A percentile compares a stretch with the other conserved stretches of the same genome.
phyloP scores from a whole-genome alignment of 1,140 invertebrate species.

The Chionoecetes opilio region DNA sequence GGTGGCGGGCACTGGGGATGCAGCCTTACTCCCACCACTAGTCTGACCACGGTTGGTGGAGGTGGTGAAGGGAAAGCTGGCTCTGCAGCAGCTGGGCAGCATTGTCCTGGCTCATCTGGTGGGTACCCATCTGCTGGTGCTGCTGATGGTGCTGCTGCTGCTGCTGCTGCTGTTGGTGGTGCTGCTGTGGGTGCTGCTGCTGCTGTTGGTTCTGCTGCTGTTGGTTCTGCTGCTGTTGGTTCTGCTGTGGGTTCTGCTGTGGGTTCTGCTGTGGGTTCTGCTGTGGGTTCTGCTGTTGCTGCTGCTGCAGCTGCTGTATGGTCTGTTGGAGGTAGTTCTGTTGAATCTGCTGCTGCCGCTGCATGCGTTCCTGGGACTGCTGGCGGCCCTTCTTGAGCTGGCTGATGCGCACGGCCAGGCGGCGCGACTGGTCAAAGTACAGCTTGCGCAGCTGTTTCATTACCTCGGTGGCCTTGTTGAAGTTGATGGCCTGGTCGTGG shows the following conservation, averaged over 20 bases:
- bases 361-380: slow-evolving; percentile 80
- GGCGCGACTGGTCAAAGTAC: slow-evolving; percentile 81
- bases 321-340: slow-evolving; percentile 81
- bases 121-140: slow-evolving; percentile 71
- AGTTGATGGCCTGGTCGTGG: slow-evolving; percentile 70
- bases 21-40: slow-evolving; percentile 67
- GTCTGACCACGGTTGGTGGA: slow-evolving; percentile 81
- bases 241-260: slow-evolving; percentile 75
- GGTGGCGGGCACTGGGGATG: background rate
- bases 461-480: slow-evolving; percentile 79
- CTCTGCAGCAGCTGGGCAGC: slow-evolving; percentile 73
- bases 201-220: slow-evolving; percentile 78
- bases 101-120: slow-evolving; percentile 73
- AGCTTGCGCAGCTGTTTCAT: slow-evolving; percentile 81
- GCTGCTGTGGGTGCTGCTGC: slow-evolving; percentile 66
- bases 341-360: slow-evolving; percentile 80
- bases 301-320: slow-evolving; percentile 79
- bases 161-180: slow-evolving; percentile 75
- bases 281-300: slow-evolving; percentile 77
- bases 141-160: slow-evolving; percentile 78
- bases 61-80: slow-evolving; percentile 80
- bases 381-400: slow-evolving; percentile 81
- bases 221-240: slow-evolving; percentile 78
- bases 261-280: slow-evolving; percentile 69
- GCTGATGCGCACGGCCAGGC: slow-evolving; percentile 80